These are phyloP conservation scores for Pseudochirops corinnae DNA, from an alignment of 2,797 vertebrate species.

Conservation along the genomic window DNA sequence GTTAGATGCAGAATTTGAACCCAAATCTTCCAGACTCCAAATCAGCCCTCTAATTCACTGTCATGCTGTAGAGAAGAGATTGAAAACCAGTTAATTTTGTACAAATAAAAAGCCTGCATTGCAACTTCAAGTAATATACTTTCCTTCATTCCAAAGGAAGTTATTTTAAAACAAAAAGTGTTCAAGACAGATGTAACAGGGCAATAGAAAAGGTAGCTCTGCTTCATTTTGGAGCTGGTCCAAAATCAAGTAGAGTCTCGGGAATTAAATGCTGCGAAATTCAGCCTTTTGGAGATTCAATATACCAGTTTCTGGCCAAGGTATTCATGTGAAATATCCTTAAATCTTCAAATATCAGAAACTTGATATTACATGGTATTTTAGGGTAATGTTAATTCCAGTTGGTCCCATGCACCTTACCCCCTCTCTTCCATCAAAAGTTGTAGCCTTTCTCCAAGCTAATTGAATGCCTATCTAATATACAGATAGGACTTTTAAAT, in stretches of 20 bases:
- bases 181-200: conserved; percentile 61
- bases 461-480: conserved; percentile 83
- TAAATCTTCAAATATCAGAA: background rate
- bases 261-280: conserved; percentile 54
- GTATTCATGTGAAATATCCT: conserved; percentile 17
- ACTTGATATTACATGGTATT: conserved; percentile 7
- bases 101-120: conserved; percentile 63
- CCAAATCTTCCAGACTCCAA: background rate
- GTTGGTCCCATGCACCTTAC: conserved; percentile 4
- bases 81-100: conserved; percentile 65
- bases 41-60: background rate
- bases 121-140: conserved; percentile 77
- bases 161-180: conserved; percentile 63
- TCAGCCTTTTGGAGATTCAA: conserved; percentile 34
- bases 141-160: conserved; percentile 53
- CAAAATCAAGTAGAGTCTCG: conserved; percentile 74
- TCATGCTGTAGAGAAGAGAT: background rate
- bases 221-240: conserved; percentile 77
- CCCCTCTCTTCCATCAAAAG: conserved; percentile 61
- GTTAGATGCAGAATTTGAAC: background rate
- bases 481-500: conserved; percentile 83
- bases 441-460: conserved; percentile 77
- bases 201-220: conserved; percentile 72
- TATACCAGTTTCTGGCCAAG: conserved; percentile 51
- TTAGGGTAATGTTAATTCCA: background rate